Evolutionary conservation across 2,797 vertebrate genomes (phyloP).

Genomic region (Scolopax bukidnonensis): DNA sequence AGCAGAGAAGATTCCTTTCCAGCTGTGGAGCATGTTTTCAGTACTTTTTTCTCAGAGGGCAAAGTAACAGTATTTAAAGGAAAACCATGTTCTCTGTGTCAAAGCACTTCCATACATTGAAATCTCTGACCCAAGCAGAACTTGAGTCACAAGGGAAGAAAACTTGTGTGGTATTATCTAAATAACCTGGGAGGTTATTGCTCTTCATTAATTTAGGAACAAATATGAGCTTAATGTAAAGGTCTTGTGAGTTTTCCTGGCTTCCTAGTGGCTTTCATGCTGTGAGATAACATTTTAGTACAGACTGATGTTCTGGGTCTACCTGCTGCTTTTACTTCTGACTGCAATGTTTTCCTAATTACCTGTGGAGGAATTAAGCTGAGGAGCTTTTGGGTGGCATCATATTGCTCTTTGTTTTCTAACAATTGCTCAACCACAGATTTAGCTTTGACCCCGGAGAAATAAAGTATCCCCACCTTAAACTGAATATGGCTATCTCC

Average conservation of each 20-base stretch:
- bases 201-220: background rate
- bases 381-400: background rate
- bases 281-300: background rate
- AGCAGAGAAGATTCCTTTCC: background rate
- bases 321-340: background rate
- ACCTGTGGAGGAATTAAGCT: background rate
- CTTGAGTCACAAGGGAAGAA: background rate
- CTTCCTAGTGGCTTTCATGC: conserved; percentile 3
- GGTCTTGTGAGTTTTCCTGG: background rate
- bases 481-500: background rate
- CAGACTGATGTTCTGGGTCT: background rate
- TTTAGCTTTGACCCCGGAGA: background rate
- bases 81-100: background rate
- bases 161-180: background rate
- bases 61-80: background rate
- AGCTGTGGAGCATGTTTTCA: background rate
- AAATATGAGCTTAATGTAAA: background rate
- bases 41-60: background rate
- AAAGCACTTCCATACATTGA: background rate
- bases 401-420: background rate
- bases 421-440: background rate
- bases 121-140: background rate
- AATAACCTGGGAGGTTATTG: background rate
- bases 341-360: background rate
- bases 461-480: background rate